A percentile compares a stretch with the other conserved stretches of the same genome.
Conservation (phyloP, 2,888 invertebrate species). For the Dryobotodes eremita region DNA sequence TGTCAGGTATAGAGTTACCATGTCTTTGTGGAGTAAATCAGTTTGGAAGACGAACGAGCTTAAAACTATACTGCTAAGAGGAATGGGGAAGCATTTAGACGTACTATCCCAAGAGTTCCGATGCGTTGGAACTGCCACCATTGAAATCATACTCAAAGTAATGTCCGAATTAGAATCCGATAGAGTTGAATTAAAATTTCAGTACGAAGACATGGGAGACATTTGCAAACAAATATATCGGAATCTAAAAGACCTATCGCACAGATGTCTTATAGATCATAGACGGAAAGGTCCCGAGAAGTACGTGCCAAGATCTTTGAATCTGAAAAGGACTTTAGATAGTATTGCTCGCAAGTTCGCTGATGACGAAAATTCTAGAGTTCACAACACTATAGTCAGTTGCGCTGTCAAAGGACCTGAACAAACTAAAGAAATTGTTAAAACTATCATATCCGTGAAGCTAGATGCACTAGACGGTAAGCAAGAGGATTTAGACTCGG, state of each 20-base stretch:
- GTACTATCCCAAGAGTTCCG: constrained; percentile 91
- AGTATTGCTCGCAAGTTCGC: constrained; percentile 78
- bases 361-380: constrained; percentile 71
- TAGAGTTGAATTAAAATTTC: constrained; percentile 91
- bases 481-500: constrained; percentile 93
- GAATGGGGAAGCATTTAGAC: constrained; percentile 93
- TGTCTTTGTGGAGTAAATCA: constrained; percentile 75
- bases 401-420: constrained; percentile 82
- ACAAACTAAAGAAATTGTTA: constrained; percentile 85
- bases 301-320: constrained; percentile 71
- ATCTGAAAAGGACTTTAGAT: constrained; percentile 77
- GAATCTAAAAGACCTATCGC: constrained; percentile 82
- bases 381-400: constrained; percentile 80
- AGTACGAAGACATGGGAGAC: constrained; percentile 91
- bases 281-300: constrained; percentile 72
- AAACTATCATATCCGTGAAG: constrained; percentile 85
- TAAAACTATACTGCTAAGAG: constrained; percentile 91
- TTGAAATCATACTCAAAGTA: constrained; percentile 92
- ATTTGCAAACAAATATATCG: constrained; percentile 87
- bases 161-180: constrained; percentile 84
- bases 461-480: constrained; percentile 79
- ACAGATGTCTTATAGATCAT: constrained; percentile 81
- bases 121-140: constrained; percentile 94
- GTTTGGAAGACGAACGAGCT: constrained; percentile 81
- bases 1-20: constrained; percentile 86